Conservation (phyloP, 2,113 vertebrate genomes). For the Carlito syrichta region DNA sequence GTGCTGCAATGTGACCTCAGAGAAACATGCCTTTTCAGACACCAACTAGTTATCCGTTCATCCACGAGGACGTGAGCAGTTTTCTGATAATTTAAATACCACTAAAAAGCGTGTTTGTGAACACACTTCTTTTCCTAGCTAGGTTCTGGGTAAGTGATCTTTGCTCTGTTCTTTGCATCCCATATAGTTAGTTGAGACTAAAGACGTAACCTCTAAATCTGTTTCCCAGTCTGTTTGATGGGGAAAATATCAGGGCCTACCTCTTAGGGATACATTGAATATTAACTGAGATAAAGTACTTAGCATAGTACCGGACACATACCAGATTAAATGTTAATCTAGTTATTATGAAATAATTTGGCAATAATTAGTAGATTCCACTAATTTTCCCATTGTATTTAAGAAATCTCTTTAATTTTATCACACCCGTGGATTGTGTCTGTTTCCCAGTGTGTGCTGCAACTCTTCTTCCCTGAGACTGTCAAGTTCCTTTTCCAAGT, state of each 20-base stretch:
- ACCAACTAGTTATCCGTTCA: neutral
- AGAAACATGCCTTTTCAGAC: slow-evolving; percentile 28
- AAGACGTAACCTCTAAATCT: neutral
- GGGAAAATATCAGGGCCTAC: neutral
- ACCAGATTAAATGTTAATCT: neutral
- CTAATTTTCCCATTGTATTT: neutral
- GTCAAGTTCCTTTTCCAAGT: slow-evolving; percentile 13
- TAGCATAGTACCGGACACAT: neutral
- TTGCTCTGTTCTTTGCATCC: neutral
- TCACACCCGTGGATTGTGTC: neutral
- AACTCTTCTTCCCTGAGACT: slow-evolving; percentile 1
- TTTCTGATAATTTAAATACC: slow-evolving; percentile 35
- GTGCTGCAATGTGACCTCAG: neutral
- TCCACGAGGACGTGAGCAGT: slow-evolving; percentile 14
- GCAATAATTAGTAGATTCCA: neutral
- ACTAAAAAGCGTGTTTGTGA: neutral
- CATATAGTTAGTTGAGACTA: neutral
- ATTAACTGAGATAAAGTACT: neutral
- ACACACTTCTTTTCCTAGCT: neutral
- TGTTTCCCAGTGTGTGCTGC: neutral
- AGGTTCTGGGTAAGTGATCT: neutral
- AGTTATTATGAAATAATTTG: neutral
- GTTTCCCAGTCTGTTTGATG: neutral
- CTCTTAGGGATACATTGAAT: neutral
- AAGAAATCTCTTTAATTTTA: slow-evolving; percentile 20